Percentiles rank a stretch among this genome's conserved stretches.
These are phyloP conservation scores for Euleptes europaea DNA, from an alignment of 2,113 vertebrate species.

Conservation along the genomic window DNA sequence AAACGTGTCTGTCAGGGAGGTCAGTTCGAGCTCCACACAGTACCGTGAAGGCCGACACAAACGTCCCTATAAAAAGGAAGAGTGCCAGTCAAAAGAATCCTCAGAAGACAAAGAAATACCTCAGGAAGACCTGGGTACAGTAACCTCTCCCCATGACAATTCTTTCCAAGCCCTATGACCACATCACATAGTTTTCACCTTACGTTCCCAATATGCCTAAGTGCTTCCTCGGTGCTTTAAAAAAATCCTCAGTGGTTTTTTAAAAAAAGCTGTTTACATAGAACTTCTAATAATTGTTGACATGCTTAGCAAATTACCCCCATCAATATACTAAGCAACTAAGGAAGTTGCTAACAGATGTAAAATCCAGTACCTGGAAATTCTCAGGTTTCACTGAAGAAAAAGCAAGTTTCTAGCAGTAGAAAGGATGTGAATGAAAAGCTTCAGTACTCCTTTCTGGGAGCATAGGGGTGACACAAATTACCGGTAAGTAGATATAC, in stretches of 20 bases:
- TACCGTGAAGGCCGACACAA: slow-evolving; percentile 94
- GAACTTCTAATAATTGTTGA: neutral
- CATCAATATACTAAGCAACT: neutral
- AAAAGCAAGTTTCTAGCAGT: no score
- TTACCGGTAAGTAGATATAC: no score
- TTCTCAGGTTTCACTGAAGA: no score
- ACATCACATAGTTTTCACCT: neutral
- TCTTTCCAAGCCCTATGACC: neutral
- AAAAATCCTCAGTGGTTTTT: no score
- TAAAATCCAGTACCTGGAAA: neutral
- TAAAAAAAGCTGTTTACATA: neutral
- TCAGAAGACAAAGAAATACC: neutral
- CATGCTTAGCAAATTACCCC: neutral
- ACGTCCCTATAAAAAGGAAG: slow-evolving; percentile 82
- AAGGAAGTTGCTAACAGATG: neutral
- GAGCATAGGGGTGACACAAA: no score
- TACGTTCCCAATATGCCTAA: neutral
- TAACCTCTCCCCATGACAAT: neutral
- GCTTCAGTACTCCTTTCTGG: no score
- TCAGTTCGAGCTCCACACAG: slow-evolving; percentile 93
- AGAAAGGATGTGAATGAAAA: no score
- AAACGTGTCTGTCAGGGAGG: slow-evolving; percentile 89
- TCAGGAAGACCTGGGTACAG: no score
- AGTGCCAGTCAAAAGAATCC: neutral
- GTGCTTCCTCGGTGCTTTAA: neutral